Percentiles rank a stretch among this genome's conserved stretches.
These are phyloP conservation scores for Thymelicus lineola DNA, from an alignment of 2,888 invertebrate genomes.

Conservation along the genomic window DNA sequence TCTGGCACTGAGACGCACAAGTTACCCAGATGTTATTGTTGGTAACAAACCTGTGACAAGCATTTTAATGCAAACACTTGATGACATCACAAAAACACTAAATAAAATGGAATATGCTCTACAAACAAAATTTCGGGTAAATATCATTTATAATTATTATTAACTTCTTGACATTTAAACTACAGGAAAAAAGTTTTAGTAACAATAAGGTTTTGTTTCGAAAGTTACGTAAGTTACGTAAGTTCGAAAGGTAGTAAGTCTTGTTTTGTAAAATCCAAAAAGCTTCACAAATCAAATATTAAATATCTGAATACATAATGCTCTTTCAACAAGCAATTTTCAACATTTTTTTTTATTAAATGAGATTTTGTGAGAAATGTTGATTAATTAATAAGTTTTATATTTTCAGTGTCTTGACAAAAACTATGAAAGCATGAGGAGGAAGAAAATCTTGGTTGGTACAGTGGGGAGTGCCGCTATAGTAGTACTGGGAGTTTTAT, in stretches of 20 bases:
- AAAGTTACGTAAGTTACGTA: too few relatives aligned
- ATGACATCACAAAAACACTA: slow-evolving; percentile 67
- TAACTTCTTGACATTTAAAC: too few relatives aligned
- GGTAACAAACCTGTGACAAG: slow-evolving; percentile 75
- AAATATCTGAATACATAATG: too few relatives aligned
- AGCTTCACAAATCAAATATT: too few relatives aligned
- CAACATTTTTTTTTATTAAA: too few relatives aligned
- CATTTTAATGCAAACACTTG: slow-evolving; percentile 66
- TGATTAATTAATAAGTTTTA: background rate
- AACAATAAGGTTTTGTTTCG: too few relatives aligned
- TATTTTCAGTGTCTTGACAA: slow-evolving; percentile 29
- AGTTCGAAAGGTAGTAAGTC: too few relatives aligned
- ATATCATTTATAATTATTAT: background rate
- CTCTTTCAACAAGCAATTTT: too few relatives aligned
- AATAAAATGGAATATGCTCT: slow-evolving; percentile 73
- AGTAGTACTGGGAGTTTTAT: slow-evolving; percentile 62
- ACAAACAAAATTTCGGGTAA: slow-evolving; percentile 71
- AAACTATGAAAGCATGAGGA: slow-evolving; percentile 51
- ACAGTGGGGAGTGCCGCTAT: slow-evolving; percentile 67
- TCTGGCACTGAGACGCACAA: slow-evolving; percentile 67
- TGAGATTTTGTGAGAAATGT: too few relatives aligned
- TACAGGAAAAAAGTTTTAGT: too few relatives aligned
- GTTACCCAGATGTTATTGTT: slow-evolving; percentile 65
- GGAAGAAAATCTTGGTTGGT: slow-evolving; percentile 72
- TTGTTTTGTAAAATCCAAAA: too few relatives aligned